A percentile compares a stretch with the other conserved stretches of the same genome.
Evolutionary conservation across 1,140 invertebrate genomes (phyloP).

Genomic region (Plutomurus gul): DNA sequence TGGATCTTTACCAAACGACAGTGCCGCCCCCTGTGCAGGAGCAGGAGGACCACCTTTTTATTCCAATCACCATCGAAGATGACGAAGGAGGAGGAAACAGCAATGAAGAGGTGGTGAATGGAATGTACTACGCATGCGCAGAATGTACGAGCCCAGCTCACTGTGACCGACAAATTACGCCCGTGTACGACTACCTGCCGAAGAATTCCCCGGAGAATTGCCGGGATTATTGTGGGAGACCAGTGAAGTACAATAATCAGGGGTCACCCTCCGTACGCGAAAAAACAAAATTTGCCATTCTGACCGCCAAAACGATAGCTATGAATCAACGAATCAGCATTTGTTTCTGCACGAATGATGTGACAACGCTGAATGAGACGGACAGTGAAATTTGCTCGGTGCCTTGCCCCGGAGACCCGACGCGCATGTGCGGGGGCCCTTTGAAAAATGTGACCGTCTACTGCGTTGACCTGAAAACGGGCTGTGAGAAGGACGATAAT

Average conservation of each 20-base stretch:
- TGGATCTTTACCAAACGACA: neutral
- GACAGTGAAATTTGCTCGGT: neutral
- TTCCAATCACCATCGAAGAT: too few species aligned
- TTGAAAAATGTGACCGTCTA: neutral
- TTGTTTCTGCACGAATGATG: neutral
- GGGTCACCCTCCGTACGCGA: neutral
- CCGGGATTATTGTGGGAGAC: neutral
- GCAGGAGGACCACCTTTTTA: too few species aligned
- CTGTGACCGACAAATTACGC: neutral
- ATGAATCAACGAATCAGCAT: neutral
- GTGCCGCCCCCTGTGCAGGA: too few species aligned
- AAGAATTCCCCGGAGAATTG: constrained; percentile 5
- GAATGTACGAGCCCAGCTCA: neutral
- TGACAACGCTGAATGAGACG: neutral
- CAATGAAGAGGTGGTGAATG: neutral
- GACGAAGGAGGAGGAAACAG: too few species aligned
- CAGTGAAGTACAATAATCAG: neutral
- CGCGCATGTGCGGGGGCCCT: neutral
- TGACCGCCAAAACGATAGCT: neutral
- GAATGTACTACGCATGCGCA: neutral
- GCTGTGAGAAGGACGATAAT: neutral
- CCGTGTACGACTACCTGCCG: constrained; percentile 30
- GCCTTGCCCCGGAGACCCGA: neutral
- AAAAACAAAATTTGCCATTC: neutral
- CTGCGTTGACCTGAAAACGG: neutral